Base-by-base conservation (phyloP, 92 coral and sea anemone species). In the Siderastrea siderea region DNA sequence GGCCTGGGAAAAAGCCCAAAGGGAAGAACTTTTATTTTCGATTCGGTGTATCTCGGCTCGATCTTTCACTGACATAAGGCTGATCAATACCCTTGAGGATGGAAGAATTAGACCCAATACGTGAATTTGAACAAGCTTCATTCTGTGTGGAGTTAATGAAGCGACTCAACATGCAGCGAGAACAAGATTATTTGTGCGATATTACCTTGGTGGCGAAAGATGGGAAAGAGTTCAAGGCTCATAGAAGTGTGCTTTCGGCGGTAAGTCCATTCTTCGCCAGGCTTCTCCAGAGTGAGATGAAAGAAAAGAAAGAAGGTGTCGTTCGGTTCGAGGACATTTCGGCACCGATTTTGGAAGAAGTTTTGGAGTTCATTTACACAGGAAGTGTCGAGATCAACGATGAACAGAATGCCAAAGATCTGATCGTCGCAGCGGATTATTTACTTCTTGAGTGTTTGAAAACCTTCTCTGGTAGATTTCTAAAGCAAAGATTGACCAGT, bases 201-300 rank as follows among this genome's bases (percentile, higher is more conserved):
- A 52, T 83, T 7, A 83, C 80, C 12, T 59, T 83, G 64, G 80
- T 59, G 61, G 55, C 74, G 47, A 81, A 81, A 2, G 87, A 74
- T 14, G 72, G 77, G 43, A 73, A 19, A 14, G 80, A 83, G 13
- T 83, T 83, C 62, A 83, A 73, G 62, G 80, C 81, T 14, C 87
- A 83, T 7, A 61, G 19, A 73, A 73, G 50, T 51, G 64, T 83
- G 14, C 80, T 83, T 15, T 83, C 87, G 19, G 80, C 80, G 16
- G 87, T 80, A n/a, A 72, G 63, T 55, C 81, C 80, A 13, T 72
- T 60, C 87, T 73, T 83, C 45, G 52, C 1, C 4, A 72, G 49
- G 71, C 70, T 83, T 49, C 54, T 83, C 45, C 79, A 72, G 44
- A 72, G 80, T 53, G 73, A 73, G 19, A 83, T 83, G 88, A 84